These are phyloP conservation scores for Platorchestia sp. DNA, from an alignment of 1,140 invertebrate species.

Conservation along the genomic window DNA sequence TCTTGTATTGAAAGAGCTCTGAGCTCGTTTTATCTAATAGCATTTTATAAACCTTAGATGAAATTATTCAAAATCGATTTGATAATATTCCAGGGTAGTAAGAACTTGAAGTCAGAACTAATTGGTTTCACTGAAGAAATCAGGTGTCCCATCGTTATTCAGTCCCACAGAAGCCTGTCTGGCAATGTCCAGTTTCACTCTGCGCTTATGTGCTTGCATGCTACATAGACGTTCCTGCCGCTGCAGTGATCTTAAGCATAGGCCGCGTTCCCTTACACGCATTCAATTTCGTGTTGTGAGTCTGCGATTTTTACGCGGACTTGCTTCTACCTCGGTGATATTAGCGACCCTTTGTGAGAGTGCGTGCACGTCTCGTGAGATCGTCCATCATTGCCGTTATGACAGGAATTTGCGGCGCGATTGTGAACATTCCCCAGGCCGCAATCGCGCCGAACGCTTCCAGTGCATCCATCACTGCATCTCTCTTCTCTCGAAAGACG, in stretches of 20 bases:
- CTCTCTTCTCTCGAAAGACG: neutral
- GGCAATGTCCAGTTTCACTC: neutral
- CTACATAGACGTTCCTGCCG: neutral
- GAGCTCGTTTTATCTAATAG: too few species aligned
- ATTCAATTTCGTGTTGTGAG: neutral
- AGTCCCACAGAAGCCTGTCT: neutral
- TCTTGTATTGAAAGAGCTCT: too few species aligned
- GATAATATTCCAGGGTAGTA: too few species aligned
- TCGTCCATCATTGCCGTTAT: conserved; percentile 30
- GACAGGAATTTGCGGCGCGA: conserved; percentile 40
- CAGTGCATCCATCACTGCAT: neutral
- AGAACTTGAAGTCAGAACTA: too few species aligned
- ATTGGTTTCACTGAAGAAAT: too few species aligned
- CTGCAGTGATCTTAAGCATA: neutral
- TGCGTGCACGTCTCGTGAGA: neutral
- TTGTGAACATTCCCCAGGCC: conserved; percentile 29
- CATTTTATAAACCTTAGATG: too few species aligned
- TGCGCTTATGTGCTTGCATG: neutral
- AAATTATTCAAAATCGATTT: too few species aligned
- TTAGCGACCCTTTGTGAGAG: neutral
- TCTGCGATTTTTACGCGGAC: neutral
- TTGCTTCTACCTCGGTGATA: neutral
- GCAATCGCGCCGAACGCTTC: neutral
- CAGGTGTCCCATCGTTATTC: neutral
- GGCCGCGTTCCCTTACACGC: neutral